Percentiles rank a stretch among this genome's conserved stretches.
Conservation (phyloP, 2,113 vertebrate genomes). For the Nestor notabilis region DNA sequence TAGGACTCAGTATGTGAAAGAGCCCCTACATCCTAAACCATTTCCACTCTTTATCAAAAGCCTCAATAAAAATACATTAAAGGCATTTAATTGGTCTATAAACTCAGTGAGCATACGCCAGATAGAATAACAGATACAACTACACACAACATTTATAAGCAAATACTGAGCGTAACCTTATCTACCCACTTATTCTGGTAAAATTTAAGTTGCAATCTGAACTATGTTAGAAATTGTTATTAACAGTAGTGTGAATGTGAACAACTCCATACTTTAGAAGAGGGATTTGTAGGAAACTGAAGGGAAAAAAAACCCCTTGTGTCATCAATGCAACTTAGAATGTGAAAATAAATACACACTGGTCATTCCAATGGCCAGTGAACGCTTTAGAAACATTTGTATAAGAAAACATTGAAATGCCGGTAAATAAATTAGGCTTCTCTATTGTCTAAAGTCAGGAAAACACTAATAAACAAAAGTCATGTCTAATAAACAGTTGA, state of each 20-base stretch:
- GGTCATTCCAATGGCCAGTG: background rate
- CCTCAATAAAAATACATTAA: background rate
- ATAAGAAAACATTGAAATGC: background rate
- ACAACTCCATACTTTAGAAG: background rate
- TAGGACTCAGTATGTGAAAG: background rate
- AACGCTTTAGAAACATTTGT: background rate
- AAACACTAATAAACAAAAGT: background rate
- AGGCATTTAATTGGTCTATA: background rate
- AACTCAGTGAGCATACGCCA: background rate
- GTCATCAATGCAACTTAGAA: background rate
- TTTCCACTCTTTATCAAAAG: background rate
- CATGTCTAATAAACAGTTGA: background rate
- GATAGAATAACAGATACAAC: background rate
- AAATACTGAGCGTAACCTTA: background rate
- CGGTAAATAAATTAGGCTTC: background rate
- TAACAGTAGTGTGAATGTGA: background rate
- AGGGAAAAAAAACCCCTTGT: rapidly evolving
- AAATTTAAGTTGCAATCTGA: background rate
- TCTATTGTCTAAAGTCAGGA: background rate
- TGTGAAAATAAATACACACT: background rate
- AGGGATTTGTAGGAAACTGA: background rate
- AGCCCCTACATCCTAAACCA: background rate
- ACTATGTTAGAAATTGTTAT: background rate
- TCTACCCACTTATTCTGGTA: background rate
- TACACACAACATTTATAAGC: background rate